Evolutionary conservation across 92 coral and sea anemone genomes (phyloP).

Genomic region (Phenganax subtilis): DNA sequence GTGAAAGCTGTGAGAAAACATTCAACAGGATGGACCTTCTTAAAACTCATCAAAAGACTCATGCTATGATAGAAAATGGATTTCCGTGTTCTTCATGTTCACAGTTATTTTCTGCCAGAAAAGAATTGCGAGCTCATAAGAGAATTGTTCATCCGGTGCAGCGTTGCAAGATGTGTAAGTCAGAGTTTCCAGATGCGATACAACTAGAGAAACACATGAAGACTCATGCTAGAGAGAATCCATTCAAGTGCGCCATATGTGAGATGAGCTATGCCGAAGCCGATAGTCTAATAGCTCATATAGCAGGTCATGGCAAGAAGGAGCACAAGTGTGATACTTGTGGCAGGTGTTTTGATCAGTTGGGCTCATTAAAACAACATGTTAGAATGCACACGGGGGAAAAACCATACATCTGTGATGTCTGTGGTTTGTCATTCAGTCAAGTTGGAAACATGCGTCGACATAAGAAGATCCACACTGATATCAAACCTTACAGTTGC

Average conservation of each 20-base stretch:
- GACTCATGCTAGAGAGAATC: slow-evolving; percentile 14
- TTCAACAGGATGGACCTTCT: slow-evolving; percentile 23
- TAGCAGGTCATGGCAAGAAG: slow-evolving; percentile 15
- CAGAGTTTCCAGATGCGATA: slow-evolving; percentile 7
- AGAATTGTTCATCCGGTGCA: slow-evolving; percentile 8
- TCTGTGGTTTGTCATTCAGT: slow-evolving; percentile 4
- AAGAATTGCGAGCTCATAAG: background rate
- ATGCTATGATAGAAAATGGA: background rate
- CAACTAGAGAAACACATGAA: background rate
- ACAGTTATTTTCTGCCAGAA: background rate
- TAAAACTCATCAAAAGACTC: background rate
- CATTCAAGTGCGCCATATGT: slow-evolving; percentile 2
- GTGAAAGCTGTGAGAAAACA: background rate
- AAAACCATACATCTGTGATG: background rate
- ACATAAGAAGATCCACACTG: slow-evolving; percentile 9
- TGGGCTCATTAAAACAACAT: slow-evolving; percentile 16
- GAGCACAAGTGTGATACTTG: slow-evolving; percentile 15
- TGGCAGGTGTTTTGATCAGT: background rate
- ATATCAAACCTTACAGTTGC: slow-evolving; percentile 1
- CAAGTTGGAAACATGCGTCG: slow-evolving; percentile 24
- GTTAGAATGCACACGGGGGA: slow-evolving; percentile 9
- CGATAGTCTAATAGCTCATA: slow-evolving; percentile 10
- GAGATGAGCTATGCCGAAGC: slow-evolving; percentile 14
- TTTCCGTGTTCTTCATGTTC: slow-evolving; percentile 6
- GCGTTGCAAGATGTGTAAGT: slow-evolving; percentile 1